Conservation (phyloP, 2,888 invertebrate species). For the Venustoraphidia nigricollis region DNA sequence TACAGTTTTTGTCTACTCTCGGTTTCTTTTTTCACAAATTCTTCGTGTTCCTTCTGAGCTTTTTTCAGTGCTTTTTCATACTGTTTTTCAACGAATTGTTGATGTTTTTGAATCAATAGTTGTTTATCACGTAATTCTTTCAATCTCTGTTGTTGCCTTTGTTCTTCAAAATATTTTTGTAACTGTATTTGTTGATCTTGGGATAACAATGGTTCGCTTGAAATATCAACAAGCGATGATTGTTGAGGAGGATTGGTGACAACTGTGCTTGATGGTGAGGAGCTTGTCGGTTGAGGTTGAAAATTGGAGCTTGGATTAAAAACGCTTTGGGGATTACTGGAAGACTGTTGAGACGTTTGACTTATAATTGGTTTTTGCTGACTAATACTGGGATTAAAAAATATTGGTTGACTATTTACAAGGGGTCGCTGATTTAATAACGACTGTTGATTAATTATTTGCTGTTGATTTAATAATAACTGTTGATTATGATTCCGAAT, state of each 20-base stretch:
- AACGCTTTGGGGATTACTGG: slow-evolving; percentile 22
- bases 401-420: slow-evolving; percentile 3
- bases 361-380: slow-evolving; percentile 1
- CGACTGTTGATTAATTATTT: neutral
- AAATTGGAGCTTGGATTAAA: slow-evolving; percentile 20
- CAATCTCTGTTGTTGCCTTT: slow-evolving; percentile 45
- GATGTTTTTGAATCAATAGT: slow-evolving; percentile 56
- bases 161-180: slow-evolving; percentile 40
- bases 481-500: neutral
- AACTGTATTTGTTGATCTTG: slow-evolving; percentile 22
- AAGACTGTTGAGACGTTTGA: slow-evolving; percentile 9
- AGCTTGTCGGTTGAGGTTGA: slow-evolving; percentile 7
- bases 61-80: slow-evolving; percentile 66
- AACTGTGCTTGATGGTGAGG: slow-evolving; percentile 7
- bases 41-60: slow-evolving; percentile 53
- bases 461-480: slow-evolving; percentile 1
- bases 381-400: neutral
- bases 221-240: slow-evolving; percentile 17
- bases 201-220: slow-evolving; percentile 17
- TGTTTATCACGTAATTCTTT: slow-evolving; percentile 58
- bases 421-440: neutral
- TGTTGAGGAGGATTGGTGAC: slow-evolving; percentile 11
- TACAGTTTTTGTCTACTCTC: slow-evolving; percentile 39
- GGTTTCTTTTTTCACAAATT: slow-evolving; percentile 53
- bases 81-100: slow-evolving; percentile 62